Conservation (phyloP, 2,888 invertebrate species). For the Noctua janthe region DNA sequence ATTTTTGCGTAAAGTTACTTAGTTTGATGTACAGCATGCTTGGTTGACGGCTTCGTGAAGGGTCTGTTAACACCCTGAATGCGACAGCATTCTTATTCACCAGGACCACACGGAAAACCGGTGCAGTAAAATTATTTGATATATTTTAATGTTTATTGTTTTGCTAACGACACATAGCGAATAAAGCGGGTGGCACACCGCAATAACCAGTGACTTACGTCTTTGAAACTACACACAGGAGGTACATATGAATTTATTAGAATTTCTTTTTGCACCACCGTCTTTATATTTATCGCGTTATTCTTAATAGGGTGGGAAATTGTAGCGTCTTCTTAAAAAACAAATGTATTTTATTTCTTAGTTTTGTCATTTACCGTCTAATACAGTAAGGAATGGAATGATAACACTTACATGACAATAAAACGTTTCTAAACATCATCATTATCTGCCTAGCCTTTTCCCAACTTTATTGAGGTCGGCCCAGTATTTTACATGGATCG, state of each 20-base stretch:
- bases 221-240: constrained; percentile 63
- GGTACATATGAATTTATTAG: constrained; percentile 68
- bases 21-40: too few relatives aligned
- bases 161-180: constrained; percentile 60
- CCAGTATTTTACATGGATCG: too few relatives aligned
- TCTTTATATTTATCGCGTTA: constrained; percentile 37
- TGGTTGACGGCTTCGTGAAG: too few relatives aligned
- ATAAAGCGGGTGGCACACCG: constrained; percentile 64
- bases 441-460: too few relatives aligned
- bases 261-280: constrained; percentile 54
- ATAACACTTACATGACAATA: constrained; percentile 26
- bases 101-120: constrained; percentile 7
- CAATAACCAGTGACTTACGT: constrained; percentile 71
- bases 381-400: constrained; percentile 3
- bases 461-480: too few relatives aligned
- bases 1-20: too few relatives aligned
- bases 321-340: background rate
- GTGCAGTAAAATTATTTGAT: constrained; percentile 34
- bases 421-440: background rate
- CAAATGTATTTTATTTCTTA: background rate
- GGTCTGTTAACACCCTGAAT: too few relatives aligned
- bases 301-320: constrained; percentile 1
- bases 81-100: background rate
- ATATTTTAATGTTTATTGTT: constrained; percentile 48
- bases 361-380: background rate